phyloP scores from a whole-genome alignment of 2,113 vertebrate genomes.

The Chloroceryle aenea region DNA sequence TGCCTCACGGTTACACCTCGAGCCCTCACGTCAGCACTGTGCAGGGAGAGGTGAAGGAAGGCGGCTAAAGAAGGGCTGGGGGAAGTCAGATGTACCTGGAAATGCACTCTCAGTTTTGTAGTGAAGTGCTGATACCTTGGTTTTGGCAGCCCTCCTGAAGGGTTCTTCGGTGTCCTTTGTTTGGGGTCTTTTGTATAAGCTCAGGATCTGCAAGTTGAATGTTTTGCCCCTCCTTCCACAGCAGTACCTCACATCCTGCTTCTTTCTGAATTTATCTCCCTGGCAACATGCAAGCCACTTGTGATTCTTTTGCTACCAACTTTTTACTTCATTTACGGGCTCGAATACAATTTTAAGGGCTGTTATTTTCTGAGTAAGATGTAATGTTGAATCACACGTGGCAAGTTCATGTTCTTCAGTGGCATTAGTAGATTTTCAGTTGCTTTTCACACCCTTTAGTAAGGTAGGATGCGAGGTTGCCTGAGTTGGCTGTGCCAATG shows the following conservation, averaged over 20 bases:
- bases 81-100: not conserved
- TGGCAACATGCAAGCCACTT: constrained; percentile 2
- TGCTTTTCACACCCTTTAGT: constrained; percentile 4
- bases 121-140: not conserved
- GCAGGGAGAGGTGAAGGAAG: not conserved
- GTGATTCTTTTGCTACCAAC: not conserved
- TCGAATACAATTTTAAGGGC: not conserved
- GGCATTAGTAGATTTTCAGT: not conserved
- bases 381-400: not conserved
- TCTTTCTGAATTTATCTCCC: constrained; percentile 48
- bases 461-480: not conserved
- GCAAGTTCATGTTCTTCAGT: not conserved
- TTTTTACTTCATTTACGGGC: not conserved
- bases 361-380: not conserved
- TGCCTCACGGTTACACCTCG: not conserved
- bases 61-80: not conserved
- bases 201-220: not conserved
- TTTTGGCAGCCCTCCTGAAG: not conserved
- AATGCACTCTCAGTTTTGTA: not conserved
- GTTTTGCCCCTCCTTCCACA: constrained; percentile 20
- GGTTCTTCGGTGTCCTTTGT: not conserved
- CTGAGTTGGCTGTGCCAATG: not conserved
- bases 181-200: not conserved
- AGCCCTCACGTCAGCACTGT: not conserved
- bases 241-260: constrained; percentile 35